Base-by-base conservation (phyloP, 2,113 vertebrate genomes). In the Smithornis capensis region DNA sequence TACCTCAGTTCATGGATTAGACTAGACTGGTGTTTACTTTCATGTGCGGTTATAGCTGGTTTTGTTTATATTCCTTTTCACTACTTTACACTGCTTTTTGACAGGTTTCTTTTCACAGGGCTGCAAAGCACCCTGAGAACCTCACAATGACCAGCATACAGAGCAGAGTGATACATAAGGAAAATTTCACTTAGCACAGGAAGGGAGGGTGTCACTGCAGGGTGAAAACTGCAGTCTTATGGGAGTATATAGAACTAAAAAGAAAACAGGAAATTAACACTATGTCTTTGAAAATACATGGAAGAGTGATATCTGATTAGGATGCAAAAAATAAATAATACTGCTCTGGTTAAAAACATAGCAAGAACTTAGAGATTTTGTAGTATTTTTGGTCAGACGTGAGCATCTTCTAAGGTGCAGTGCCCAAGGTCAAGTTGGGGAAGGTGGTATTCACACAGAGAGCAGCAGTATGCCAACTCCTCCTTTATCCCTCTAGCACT, bases 91-190 rank as follows among this genome's bases (percentile, higher is more conserved):
- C 27, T 77, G 37, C 5, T 82, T 82, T 95, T 65, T 10, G 18
- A 44, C 13, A 60, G 10, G 60, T 13, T 8, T 23, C 31, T 85
- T 53, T 68, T 70, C 49, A 91, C 57, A 82, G 25, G n/a, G 10
- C 18, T 92, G 24, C 44, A 75, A 59, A 70, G 35, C 35, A 83
- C 45, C 29, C 31, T 29, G 27, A 78, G 62, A 94, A 79, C 40
- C 19, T 84, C 53, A n/a, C 8, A 47, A 29, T 0, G 0, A 55
- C 23, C 19, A 50, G 21, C 1, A 2, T 33, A 50, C 5, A 59
- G 27, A 90, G 49, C 49, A 80, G 29, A 45, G n/a, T 19, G 44
- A 47, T 37, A 65, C 12, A 15, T 28, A 67, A 68, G 50, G 19
- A 78, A 75, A 90, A 52, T 10, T 67, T 71, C 6, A 19, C 2